These are phyloP conservation scores for Chymomyza fuscimana DNA, from an alignment of 2,888 invertebrate species.

Conservation along the genomic window DNA sequence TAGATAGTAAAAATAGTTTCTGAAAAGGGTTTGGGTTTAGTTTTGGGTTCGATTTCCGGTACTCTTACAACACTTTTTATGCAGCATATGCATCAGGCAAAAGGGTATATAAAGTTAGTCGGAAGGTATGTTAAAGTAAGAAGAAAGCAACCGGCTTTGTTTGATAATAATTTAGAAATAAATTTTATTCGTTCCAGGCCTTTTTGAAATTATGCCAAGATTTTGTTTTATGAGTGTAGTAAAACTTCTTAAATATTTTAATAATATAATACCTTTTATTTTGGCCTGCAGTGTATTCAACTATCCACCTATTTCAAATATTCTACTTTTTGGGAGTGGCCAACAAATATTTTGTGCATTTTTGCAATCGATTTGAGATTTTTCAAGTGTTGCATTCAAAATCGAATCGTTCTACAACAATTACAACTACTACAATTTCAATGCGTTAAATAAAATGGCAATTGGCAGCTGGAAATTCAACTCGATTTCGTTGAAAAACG, in stretches of 20 bases:
- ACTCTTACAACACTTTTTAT: not conserved
- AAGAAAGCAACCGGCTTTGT: no score
- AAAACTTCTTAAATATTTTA: no score
- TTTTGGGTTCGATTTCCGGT: conserved; percentile 7
- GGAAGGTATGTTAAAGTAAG: no score
- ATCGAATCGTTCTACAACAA: conserved; percentile 13
- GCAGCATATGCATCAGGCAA: no score
- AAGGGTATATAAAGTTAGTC: no score
- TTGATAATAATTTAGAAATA: no score
- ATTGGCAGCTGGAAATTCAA: conserved; percentile 32
- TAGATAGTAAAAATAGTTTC: not conserved
- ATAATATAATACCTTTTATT: no score
- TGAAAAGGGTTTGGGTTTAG: conserved; percentile 21
- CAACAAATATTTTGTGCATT: conserved; percentile 31
- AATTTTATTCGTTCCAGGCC: no score
- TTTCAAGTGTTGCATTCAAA: conserved; percentile 5
- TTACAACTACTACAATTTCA: conserved; percentile 16
- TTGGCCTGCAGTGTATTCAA: no score
- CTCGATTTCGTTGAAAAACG: conserved; percentile 15
- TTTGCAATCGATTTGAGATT: conserved; percentile 38
- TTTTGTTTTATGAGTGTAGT: no score
- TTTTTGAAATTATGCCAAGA: no score
- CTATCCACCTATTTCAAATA: no score
- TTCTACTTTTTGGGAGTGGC: not conserved
- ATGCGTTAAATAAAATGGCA: conserved; percentile 43